phyloP scores from a whole-genome alignment of 2,888 invertebrate genomes.

The Deilephila porcellus region DNA sequence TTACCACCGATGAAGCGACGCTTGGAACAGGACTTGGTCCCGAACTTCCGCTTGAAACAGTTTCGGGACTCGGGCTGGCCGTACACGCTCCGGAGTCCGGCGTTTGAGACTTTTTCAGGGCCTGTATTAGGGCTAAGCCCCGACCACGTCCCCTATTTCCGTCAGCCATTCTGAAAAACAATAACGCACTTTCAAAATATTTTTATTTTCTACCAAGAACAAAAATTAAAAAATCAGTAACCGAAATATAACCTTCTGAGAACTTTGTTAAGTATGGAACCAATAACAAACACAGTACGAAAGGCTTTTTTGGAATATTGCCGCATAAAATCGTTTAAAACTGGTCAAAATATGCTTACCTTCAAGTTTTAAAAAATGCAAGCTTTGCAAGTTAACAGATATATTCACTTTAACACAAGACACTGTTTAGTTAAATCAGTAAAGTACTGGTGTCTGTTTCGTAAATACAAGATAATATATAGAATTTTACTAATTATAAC shows the following conservation, averaged over 20 bases:
- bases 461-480: too few species aligned
- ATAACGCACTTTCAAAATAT: not conserved
- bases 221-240: not conserved
- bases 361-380: constrained; percentile 1
- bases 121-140: constrained; percentile 69
- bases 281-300: too few species aligned
- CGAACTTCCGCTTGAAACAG: constrained; percentile 53
- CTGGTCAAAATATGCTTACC: not conserved
- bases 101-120: constrained; percentile 63
- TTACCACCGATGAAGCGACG: constrained; percentile 39
- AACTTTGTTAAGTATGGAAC: too few species aligned
- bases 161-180: constrained; percentile 59
- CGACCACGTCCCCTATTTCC: constrained; percentile 69
- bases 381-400: constrained; percentile 7
- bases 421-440: not conserved
- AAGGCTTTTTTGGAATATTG: too few species aligned
- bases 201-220: not conserved
- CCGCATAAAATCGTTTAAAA: too few species aligned
- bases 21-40: constrained; percentile 56
- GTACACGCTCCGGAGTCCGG: constrained; percentile 53
- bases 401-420: not conserved
- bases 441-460: too few species aligned
- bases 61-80: constrained; percentile 52
- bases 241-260: too few species aligned
- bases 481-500: too few species aligned